These are phyloP conservation scores for Columba guinea DNA, from an alignment of 2,797 vertebrate species.

Conservation along the genomic window DNA sequence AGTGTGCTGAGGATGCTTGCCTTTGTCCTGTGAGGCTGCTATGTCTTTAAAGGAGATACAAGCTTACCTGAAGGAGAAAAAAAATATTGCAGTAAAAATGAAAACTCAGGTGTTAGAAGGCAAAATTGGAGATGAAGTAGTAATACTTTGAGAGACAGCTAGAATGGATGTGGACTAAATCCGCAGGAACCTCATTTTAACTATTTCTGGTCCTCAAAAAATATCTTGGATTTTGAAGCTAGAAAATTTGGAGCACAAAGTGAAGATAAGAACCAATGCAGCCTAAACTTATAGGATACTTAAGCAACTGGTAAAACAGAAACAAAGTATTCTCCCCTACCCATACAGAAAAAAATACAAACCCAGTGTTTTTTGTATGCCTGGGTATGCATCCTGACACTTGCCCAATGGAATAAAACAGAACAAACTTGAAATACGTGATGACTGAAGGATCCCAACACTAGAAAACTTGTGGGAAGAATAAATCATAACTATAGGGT, in stretches of 20 bases:
- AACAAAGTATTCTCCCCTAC: fast-evolving
- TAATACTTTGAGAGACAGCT: not conserved
- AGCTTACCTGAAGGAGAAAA: not conserved
- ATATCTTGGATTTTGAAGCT: not conserved
- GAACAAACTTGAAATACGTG: too few species aligned
- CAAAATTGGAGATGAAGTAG: not conserved
- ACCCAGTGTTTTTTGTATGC: too few species aligned
- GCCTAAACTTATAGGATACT: not conserved
- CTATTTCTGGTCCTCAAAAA: not conserved
- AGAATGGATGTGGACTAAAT: not conserved
- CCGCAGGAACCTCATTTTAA: not conserved
- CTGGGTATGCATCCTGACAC: too few species aligned
- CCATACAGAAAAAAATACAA: too few species aligned
- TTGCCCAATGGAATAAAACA: too few species aligned
- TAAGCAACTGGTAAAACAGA: not conserved
- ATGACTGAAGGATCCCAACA: too few species aligned
- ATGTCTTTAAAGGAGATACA: not conserved
- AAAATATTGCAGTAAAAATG: not conserved
- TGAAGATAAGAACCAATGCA: not conserved
- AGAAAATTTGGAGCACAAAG: not conserved
- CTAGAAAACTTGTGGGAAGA: not conserved
- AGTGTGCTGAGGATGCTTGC: too few species aligned
- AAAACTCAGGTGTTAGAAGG: not conserved
- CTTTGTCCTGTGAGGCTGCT: too few species aligned
- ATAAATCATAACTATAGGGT: not conserved